Evolutionary conservation across 1,140 invertebrate genomes (phyloP).

Genomic region (Pectinophora gossypiella): DNA sequence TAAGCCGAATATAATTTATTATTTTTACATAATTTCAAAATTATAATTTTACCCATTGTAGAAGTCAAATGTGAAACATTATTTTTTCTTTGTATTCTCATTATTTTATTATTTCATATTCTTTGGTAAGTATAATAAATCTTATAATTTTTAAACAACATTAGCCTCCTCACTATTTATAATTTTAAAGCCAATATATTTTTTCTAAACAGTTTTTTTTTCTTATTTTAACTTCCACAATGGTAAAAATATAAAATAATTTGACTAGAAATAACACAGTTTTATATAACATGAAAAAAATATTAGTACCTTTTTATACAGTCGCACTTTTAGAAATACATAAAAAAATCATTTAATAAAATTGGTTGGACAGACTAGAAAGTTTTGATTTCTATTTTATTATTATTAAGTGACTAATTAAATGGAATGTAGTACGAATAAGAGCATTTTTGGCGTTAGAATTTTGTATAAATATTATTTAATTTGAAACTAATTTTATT

Average conservation of each 20-base stretch:
- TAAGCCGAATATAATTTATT: slow-evolving; percentile 69
- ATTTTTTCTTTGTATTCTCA: too few species aligned
- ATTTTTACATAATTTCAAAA: slow-evolving; percentile 42
- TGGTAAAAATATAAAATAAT: slow-evolving; percentile 63
- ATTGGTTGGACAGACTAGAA: slow-evolving; percentile 7
- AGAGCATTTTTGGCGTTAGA: too few species aligned
- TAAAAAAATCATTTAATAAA: background rate
- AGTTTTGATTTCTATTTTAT: background rate
- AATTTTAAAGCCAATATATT: background rate
- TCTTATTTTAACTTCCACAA: slow-evolving; percentile 34
- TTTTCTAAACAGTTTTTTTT: background rate
- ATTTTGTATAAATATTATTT: too few species aligned
- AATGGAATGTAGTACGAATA: too few species aligned
- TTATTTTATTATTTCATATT: too few species aligned
- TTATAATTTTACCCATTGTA: slow-evolving; percentile 35
- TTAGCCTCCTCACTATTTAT: background rate
- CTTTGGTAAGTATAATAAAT: too few species aligned
- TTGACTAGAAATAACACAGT: slow-evolving; percentile 70
- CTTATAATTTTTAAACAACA: too few species aligned
- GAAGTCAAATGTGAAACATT: too few species aligned
- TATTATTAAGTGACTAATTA: too few species aligned
- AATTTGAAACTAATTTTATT: too few species aligned
- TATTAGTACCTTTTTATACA: slow-evolving; percentile 53
- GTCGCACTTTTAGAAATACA: slow-evolving; percentile 40
- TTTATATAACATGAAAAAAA: slow-evolving; percentile 51